Percentiles rank a stretch among this genome's conserved stretches.
Evolutionary conservation across 2,888 invertebrate species (phyloP).

Genomic region (Amphiduros pacificus): DNA sequence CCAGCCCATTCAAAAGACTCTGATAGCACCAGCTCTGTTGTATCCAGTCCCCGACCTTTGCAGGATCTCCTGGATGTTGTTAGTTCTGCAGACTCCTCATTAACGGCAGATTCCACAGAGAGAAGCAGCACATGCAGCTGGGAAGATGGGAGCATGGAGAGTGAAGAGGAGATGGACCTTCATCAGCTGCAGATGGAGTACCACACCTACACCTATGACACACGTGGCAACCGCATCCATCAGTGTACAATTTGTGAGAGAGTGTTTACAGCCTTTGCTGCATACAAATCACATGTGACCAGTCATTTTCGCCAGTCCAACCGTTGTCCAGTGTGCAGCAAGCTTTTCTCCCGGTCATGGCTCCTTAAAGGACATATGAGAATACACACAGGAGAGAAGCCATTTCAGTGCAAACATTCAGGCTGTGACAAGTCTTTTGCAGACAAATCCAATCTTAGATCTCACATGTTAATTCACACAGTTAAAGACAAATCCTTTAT

Average conservation of each 20-base stretch:
- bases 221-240: slow-evolving; percentile 25
- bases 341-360: slow-evolving; percentile 54
- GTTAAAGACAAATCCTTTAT: slow-evolving; percentile 45
- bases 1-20: too few species aligned
- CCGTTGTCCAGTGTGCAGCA: slow-evolving; percentile 49
- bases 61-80: too few species aligned
- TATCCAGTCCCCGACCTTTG: too few species aligned
- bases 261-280: slow-evolving; percentile 36
- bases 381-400: slow-evolving; percentile 56
- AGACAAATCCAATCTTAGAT: slow-evolving; percentile 55
- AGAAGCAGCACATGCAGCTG: too few species aligned
- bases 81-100: background rate
- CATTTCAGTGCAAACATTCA: slow-evolving; percentile 45
- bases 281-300: slow-evolving; percentile 39
- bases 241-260: slow-evolving; percentile 44
- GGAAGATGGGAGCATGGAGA: too few species aligned
- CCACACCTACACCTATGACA: slow-evolving; percentile 18
- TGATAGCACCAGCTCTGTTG: too few species aligned
- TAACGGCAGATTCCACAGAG: background rate
- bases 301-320: slow-evolving; percentile 41
- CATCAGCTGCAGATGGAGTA: slow-evolving; percentile 15
- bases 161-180: slow-evolving; percentile 7
- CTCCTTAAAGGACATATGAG: slow-evolving; percentile 56
- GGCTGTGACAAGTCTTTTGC: slow-evolving; percentile 55
- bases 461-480: slow-evolving; percentile 54